Percentiles rank a stretch among this genome's conserved stretches.
Evolutionary conservation across 2,797 vertebrate genomes (phyloP).

Genomic region (Falco peregrinus): DNA sequence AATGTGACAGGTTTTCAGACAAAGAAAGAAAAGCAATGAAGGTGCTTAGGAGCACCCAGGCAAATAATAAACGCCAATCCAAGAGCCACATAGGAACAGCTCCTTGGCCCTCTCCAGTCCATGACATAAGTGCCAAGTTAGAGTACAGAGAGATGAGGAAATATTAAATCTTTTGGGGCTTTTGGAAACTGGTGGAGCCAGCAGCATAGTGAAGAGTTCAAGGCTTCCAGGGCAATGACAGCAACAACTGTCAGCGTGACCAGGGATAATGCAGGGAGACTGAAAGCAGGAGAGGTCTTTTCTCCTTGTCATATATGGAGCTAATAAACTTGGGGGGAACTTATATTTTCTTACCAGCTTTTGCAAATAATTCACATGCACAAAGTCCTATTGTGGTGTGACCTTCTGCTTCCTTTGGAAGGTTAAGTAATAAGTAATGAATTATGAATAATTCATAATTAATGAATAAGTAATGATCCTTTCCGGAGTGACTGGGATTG

Average conservation of each 20-base stretch:
- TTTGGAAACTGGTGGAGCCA: neutral
- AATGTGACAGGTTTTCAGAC: neutral
- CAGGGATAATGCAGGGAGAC: neutral
- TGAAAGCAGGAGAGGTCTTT: neutral
- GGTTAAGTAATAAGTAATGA: slow-evolving; percentile 63
- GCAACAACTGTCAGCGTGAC: neutral
- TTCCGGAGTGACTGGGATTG: neutral
- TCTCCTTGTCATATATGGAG: neutral
- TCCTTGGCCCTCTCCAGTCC: neutral
- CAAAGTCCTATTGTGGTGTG: neutral
- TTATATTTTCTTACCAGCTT: neutral
- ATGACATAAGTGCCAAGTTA: neutral
- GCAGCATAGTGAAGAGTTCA: neutral
- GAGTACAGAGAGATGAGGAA: neutral
- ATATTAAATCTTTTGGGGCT: neutral
- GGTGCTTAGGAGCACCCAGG: neutral
- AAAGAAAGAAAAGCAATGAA: neutral
- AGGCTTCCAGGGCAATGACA: neutral
- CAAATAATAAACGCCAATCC: neutral
- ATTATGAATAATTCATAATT: slow-evolving; percentile 56
- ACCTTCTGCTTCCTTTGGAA: slow-evolving; percentile 46
- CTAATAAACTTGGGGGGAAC: neutral
- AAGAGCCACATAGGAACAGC: neutral
- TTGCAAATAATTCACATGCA: slow-evolving; percentile 17
- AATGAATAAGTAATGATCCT: slow-evolving; percentile 52